Conservation (phyloP, 2,888 invertebrate genomes). For the Sipunculus nudus region DNA sequence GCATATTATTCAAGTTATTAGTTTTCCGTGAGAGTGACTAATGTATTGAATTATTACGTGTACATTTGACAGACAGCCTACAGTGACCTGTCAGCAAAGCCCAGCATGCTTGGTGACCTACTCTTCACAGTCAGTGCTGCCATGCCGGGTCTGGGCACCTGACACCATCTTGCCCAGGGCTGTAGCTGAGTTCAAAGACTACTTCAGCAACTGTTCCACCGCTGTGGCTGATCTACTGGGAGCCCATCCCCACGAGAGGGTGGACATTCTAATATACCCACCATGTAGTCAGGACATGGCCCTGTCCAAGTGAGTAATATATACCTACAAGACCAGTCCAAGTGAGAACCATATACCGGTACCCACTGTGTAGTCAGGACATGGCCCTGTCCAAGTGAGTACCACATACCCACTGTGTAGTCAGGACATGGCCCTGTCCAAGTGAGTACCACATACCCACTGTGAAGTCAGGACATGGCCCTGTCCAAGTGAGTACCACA, state of each 20-base stretch:
- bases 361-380: too few species aligned
- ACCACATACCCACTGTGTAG: too few species aligned
- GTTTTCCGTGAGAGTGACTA: too few species aligned
- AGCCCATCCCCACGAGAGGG: constrained; percentile 61
- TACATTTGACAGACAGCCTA: neutral
- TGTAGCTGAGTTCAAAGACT: constrained; percentile 39
- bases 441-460: too few species aligned
- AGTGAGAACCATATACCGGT: too few species aligned
- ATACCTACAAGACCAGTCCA: too few species aligned
- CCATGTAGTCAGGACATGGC: constrained; percentile 28
- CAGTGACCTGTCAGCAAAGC: constrained; percentile 10
- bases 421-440: too few species aligned
- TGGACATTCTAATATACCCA: constrained; percentile 65
- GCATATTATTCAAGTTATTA: too few species aligned
- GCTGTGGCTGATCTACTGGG: constrained; percentile 55
- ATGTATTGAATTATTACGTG: too few species aligned
- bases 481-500: too few species aligned
- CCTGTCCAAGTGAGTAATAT: constrained; percentile 18
- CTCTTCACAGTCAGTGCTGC: constrained; percentile 11
- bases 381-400: too few species aligned
- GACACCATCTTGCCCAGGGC: constrained; percentile 18
- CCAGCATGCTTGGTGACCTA: constrained; percentile 4
- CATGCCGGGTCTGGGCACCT: constrained; percentile 51
- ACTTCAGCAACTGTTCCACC: constrained; percentile 49
- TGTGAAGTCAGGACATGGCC: too few species aligned